Conservation (phyloP, 2,888 invertebrate genomes). For the Apeira syringaria region DNA sequence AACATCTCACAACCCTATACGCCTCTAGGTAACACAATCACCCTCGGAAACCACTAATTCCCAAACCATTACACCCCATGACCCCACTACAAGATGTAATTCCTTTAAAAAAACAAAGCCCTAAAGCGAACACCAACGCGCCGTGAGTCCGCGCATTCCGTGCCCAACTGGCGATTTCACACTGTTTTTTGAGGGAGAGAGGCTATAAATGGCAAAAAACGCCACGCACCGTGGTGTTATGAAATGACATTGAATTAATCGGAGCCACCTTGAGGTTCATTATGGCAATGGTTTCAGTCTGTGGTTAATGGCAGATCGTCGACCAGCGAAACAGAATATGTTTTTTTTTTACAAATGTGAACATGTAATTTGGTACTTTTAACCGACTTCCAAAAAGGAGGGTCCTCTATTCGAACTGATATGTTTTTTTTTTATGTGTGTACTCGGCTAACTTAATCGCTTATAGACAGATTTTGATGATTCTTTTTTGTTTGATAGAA, state of each 20-base stretch:
- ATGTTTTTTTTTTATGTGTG: too few species aligned
- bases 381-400: too few species aligned
- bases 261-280: slow-evolving; percentile 72
- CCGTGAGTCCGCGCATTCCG: slow-evolving; percentile 6
- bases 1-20: not conserved
- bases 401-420: too few species aligned
- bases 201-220: slow-evolving; percentile 34
- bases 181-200: slow-evolving; percentile 10
- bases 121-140: slow-evolving; percentile 8
- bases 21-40: not conserved
- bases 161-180: slow-evolving; percentile 16
- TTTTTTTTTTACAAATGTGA: too few species aligned
- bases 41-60: not conserved
- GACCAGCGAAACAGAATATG: too few species aligned
- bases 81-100: not conserved
- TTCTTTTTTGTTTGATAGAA: too few species aligned
- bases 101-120: slow-evolving; percentile 10
- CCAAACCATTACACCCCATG: not conserved
- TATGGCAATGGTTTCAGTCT: slow-evolving; percentile 68
- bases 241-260: slow-evolving; percentile 73
- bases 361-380: too few species aligned
- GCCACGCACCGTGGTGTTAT: slow-evolving; percentile 35
- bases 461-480: too few species aligned
- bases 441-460: too few species aligned
- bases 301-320: slow-evolving; percentile 2